phyloP scores from a whole-genome alignment of 2,888 invertebrate genomes.

The Mesorhabditis sp. region DNA sequence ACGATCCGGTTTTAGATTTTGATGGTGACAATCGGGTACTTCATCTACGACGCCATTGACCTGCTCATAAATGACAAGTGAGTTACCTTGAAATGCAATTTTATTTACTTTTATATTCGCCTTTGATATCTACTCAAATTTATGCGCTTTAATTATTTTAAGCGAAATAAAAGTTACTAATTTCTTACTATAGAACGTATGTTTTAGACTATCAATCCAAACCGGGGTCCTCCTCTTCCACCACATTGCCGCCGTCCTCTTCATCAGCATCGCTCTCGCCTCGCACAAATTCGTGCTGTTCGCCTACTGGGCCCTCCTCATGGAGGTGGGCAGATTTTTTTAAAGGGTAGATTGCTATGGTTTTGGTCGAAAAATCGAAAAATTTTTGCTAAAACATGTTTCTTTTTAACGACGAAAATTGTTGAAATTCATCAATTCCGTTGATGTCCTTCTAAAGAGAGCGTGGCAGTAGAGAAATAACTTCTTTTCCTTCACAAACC shows the following conservation, averaged over 20 bases:
- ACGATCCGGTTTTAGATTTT: slow-evolving; percentile 16
- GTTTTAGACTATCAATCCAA: slow-evolving; percentile 32
- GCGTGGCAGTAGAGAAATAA: too few relatives aligned
- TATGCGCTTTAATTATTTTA: background rate
- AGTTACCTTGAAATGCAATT: slow-evolving; percentile 8
- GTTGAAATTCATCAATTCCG: too few relatives aligned
- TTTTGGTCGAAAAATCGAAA: too few relatives aligned
- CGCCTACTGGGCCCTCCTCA: slow-evolving; percentile 38
- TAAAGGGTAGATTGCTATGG: background rate
- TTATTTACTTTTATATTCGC: too few relatives aligned
- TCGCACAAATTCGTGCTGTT: slow-evolving; percentile 36
- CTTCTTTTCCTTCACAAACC: too few relatives aligned
- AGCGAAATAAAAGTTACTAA: background rate
- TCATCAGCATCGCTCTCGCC: slow-evolving; percentile 26
- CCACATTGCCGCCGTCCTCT: slow-evolving; percentile 31
- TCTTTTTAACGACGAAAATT: too few relatives aligned
- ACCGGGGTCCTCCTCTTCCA: slow-evolving; percentile 38
- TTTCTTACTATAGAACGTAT: background rate
- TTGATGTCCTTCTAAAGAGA: too few relatives aligned
- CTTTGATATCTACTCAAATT: too few relatives aligned
- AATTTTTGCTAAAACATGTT: too few relatives aligned
- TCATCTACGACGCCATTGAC: slow-evolving; percentile 35
- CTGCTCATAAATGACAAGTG: slow-evolving; percentile 37
- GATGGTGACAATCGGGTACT: slow-evolving; percentile 34
- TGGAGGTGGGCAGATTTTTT: slow-evolving; percentile 20